These are phyloP conservation scores for Chrosomus eos DNA, from an alignment of 2,797 vertebrate species.

Conservation along the genomic window DNA sequence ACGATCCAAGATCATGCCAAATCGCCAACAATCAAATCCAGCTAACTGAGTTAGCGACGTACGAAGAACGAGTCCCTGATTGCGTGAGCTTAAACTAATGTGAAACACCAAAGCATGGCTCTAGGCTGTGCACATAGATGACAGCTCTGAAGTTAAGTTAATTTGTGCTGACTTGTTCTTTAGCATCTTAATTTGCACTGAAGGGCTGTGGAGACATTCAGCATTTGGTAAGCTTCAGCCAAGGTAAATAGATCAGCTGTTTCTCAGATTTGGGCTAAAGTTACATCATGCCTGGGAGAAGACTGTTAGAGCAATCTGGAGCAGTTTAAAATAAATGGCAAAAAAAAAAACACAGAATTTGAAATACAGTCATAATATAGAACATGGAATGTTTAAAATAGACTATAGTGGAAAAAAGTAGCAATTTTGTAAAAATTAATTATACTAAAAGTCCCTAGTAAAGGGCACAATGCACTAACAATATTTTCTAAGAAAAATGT, in stretches of 20 bases:
- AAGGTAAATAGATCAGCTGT: slow-evolving; percentile 50
- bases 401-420: neutral
- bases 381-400: neutral
- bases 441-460: neutral
- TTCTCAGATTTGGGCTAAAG: slow-evolving; percentile 27
- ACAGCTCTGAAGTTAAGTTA: neutral
- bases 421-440: neutral
- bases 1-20: too few relatives aligned
- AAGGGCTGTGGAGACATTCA: slow-evolving; percentile 40
- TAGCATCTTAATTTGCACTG: slow-evolving; percentile 47
- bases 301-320: slow-evolving; percentile 30
- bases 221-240: slow-evolving; percentile 31
- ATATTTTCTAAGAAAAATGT: neutral
- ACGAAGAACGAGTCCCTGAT: too few relatives aligned
- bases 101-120: slow-evolving; percentile 34
- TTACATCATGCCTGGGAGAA: neutral
- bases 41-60: too few relatives aligned
- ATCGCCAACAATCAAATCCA: too few relatives aligned
- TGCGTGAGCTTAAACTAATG: neutral
- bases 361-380: neutral
- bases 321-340: slow-evolving; percentile 32
- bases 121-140: neutral
- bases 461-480: neutral
- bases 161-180: slow-evolving; percentile 40
- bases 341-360: neutral